These are phyloP conservation scores for Tenthredo notha DNA, from an alignment of 2,888 invertebrate genomes.

Conservation along the genomic window DNA sequence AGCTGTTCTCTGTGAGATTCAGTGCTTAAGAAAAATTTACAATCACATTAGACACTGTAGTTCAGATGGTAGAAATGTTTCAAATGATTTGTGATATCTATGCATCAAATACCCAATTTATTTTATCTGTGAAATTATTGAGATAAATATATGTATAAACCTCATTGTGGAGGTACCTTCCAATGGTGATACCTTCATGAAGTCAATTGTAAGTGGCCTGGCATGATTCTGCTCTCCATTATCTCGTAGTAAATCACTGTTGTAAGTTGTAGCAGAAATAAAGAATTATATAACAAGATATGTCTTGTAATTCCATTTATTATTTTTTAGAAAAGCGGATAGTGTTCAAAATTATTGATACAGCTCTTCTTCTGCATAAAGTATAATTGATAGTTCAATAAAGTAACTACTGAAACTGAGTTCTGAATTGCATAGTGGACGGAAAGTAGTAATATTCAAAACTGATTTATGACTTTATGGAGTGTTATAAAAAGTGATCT, in stretches of 20 bases:
- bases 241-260: constrained; percentile 30
- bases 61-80: neutral
- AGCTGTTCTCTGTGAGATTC: constrained; percentile 16
- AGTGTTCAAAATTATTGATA: neutral
- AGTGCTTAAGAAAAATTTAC: constrained; percentile 16
- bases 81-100: constrained; percentile 18
- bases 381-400: neutral
- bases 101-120: neutral
- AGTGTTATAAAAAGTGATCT: neutral
- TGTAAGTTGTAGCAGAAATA: constrained; percentile 49
- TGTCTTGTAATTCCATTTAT: neutral
- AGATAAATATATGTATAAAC: neutral
- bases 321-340: neutral
- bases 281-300: constrained; percentile 30
- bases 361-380: neutral
- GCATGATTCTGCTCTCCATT: constrained; percentile 40
- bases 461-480: neutral
- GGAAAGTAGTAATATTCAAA: neutral
- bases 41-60: constrained; percentile 7
- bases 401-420: neutral
- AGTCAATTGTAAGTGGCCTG: constrained; percentile 47
- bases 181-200: constrained; percentile 34
- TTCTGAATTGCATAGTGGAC: neutral
- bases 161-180: neutral
- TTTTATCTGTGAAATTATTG: constrained; percentile 8